Evolutionary conservation across 2,888 invertebrate genomes (phyloP).

Genomic region (Ochropacha duplaris): DNA sequence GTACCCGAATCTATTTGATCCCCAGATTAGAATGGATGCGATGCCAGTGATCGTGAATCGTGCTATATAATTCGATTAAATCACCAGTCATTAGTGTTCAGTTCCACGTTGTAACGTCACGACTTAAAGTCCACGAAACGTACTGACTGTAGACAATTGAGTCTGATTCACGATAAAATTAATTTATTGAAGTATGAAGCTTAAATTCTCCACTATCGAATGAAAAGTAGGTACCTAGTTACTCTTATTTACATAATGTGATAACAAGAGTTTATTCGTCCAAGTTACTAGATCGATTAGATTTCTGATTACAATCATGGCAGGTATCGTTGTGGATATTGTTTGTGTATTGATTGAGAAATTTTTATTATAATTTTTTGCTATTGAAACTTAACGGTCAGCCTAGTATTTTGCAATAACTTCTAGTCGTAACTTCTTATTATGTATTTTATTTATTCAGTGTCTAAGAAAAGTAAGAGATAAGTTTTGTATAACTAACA

Average conservation of each 20-base stretch:
- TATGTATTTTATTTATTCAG: too few species aligned
- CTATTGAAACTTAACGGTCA: too few species aligned
- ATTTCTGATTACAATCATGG: not conserved
- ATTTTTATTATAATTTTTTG: too few species aligned
- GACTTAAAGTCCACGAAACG: slow-evolving; percentile 28
- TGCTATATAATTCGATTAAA: slow-evolving; percentile 57
- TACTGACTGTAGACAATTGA: slow-evolving; percentile 20
- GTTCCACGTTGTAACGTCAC: slow-evolving; percentile 40
- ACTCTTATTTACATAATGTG: not conserved
- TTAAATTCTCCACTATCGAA: not conserved
- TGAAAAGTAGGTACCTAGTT: not conserved
- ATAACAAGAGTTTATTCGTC: too few species aligned
- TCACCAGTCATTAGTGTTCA: slow-evolving; percentile 49
- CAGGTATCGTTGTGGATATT: not conserved
- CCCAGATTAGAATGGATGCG: slow-evolving; percentile 28
- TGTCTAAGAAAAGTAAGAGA: not conserved
- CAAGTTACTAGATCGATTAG: not conserved
- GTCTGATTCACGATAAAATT: slow-evolving; percentile 18
- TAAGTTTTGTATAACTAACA: slow-evolving; percentile 14
- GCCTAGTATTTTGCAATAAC: too few species aligned
- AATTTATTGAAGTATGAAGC: slow-evolving; percentile 12
- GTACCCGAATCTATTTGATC: slow-evolving; percentile 31
- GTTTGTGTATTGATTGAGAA: not conserved
- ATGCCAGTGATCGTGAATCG: slow-evolving; percentile 39
- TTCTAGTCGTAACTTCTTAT: too few species aligned